phyloP scores from a whole-genome alignment of 2,888 invertebrate species.

The Altica lythri region DNA sequence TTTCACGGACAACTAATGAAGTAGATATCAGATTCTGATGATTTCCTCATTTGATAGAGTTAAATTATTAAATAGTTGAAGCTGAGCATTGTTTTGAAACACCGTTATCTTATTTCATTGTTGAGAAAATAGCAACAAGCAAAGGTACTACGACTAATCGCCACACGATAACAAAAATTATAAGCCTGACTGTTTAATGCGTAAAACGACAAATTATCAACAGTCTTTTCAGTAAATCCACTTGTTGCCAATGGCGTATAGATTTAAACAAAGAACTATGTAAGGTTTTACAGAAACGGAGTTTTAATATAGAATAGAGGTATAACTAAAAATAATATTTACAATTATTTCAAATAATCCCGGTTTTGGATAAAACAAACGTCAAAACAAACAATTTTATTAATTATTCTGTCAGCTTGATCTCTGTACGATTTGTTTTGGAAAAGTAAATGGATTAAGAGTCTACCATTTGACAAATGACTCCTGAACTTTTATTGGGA shows the following conservation, averaged over 20 bases:
- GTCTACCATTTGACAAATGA: no score
- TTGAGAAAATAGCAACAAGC: conserved; percentile 2
- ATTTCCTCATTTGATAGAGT: conserved; percentile 17
- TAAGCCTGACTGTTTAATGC: conserved; percentile 5
- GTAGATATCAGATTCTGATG: conserved; percentile 17
- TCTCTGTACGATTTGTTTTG: no score
- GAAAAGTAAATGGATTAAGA: no score
- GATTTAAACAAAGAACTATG: no score
- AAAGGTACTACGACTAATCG: conserved; percentile 5
- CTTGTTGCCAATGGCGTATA: neutral
- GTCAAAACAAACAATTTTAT: no score
- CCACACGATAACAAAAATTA: conserved; percentile 3
- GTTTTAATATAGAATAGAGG: no score
- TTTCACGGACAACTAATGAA: conserved; percentile 15
- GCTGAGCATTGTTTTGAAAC: conserved; percentile 8
- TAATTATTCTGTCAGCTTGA: no score
- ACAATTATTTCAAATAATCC: no score
- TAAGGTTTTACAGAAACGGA: no score
- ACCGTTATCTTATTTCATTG: conserved; percentile 17
- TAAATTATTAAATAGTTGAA: conserved; percentile 9
- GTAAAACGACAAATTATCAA: conserved; percentile 9
- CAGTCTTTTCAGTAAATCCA: conserved; percentile 3
- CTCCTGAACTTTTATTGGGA: no score
- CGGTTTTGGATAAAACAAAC: no score
- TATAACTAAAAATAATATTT: no score